phyloP scores from a whole-genome alignment of 2,797 vertebrate species.

The Liasis olivaceus region DNA sequence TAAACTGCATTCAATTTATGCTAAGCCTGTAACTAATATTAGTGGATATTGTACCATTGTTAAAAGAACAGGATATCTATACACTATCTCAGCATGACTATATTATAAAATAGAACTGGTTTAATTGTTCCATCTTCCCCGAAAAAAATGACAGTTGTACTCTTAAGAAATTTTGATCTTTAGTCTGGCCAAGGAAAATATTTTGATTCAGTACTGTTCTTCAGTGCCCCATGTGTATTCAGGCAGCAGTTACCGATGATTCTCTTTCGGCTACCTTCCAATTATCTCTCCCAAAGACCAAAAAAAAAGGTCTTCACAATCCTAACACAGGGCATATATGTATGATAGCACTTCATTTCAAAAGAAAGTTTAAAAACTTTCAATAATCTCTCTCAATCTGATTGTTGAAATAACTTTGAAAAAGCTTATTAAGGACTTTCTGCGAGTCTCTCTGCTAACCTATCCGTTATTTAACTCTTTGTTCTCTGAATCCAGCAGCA shows the following conservation, averaged over 20 bases:
- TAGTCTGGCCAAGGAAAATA: background rate
- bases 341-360: background rate
- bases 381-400: background rate
- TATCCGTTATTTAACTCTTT: background rate
- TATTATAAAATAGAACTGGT: background rate
- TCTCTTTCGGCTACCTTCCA: background rate
- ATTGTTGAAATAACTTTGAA: background rate
- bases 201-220: background rate
- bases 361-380: background rate
- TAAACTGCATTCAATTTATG: background rate
- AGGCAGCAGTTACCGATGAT: background rate
- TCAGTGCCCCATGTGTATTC: background rate
- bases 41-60: background rate
- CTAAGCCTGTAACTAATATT: background rate
- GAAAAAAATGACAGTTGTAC: background rate
- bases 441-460: background rate
- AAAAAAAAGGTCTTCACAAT: background rate
- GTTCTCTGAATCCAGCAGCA: background rate
- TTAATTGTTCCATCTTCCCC: background rate
- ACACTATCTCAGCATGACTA: background rate
- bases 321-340: background rate
- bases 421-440: background rate
- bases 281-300: background rate
- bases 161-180: background rate
- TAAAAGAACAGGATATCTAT: background rate